Evolutionary conservation across 2,797 vertebrate genomes (phyloP).

Genomic region (Menidia menidia): DNA sequence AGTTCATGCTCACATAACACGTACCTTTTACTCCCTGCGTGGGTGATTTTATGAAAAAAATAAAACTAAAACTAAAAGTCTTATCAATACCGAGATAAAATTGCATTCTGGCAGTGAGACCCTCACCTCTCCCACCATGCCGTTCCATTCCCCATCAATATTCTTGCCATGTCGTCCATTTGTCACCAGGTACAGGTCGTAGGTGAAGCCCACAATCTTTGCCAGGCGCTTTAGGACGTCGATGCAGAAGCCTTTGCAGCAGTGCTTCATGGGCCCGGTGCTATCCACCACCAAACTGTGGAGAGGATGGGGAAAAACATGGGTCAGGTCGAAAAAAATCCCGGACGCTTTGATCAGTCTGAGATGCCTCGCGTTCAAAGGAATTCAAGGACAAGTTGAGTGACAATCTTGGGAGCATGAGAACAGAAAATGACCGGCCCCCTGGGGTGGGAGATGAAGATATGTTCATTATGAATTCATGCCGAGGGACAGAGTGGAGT

Average conservation of each 20-base stretch:
- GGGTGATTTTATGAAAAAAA: too few species aligned
- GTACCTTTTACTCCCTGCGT: too few species aligned
- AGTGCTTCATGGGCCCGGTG: slow-evolving; percentile 87
- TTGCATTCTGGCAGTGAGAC: background rate
- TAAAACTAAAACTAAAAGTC: background rate
- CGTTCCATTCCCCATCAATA: slow-evolving; percentile 95
- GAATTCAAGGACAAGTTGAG: slow-evolving; percentile 8
- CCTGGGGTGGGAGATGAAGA: slow-evolving; percentile 4
- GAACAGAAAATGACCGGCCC: slow-evolving; percentile 10
- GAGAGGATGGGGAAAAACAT: slow-evolving; percentile 7
- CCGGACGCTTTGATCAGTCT: slow-evolving; percentile 6
- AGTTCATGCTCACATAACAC: background rate
- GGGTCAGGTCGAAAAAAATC: background rate
- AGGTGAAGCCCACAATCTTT: slow-evolving; percentile 93
- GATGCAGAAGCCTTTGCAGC: slow-evolving; percentile 97
- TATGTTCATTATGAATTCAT: slow-evolving; percentile 18
- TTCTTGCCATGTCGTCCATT: slow-evolving; percentile 96
- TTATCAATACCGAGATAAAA: background rate
- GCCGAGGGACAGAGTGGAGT: slow-evolving; percentile 16
- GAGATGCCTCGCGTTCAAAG: background rate
- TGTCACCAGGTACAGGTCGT: slow-evolving; percentile 95
- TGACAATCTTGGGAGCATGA: background rate
- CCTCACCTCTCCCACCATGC: slow-evolving; percentile 95
- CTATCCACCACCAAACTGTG: slow-evolving; percentile 77
- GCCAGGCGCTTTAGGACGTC: slow-evolving; percentile 94